A percentile compares a stretch with the other conserved stretches of the same genome.
Conservation (phyloP, 2,113 vertebrate species). For the Natator depressus region DNA sequence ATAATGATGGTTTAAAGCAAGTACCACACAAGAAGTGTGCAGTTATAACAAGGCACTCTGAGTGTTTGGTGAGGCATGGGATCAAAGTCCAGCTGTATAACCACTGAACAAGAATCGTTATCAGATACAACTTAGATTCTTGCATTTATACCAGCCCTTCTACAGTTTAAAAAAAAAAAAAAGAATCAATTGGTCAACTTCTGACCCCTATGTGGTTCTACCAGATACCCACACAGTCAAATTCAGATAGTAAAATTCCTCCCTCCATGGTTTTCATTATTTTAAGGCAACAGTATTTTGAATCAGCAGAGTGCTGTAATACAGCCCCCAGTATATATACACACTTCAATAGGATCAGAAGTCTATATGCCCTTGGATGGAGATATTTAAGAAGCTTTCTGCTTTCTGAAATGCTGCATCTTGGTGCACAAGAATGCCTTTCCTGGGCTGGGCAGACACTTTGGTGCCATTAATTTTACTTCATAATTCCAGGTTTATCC, state of each 20-base stretch:
- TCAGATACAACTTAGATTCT: background rate
- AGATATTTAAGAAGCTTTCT: too few species aligned
- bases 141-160: background rate
- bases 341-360: background rate
- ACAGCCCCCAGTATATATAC: background rate
- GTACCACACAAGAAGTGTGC: background rate
- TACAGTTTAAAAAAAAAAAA: background rate
- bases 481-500: background rate
- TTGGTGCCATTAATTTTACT: background rate
- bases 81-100: background rate
- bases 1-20: background rate
- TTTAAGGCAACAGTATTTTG: background rate
- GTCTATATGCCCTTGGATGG: background rate
- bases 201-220: background rate
- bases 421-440: too few species aligned
- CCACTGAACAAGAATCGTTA: background rate
- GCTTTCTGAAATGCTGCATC: too few species aligned
- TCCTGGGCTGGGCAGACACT: too few species aligned
- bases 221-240: background rate
- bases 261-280: background rate
- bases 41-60: accelerated
- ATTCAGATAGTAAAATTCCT: background rate
- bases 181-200: background rate
- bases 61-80: accelerated
- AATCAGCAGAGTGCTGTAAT: background rate